Evolutionary conservation across 2,888 invertebrate genomes (phyloP).

Genomic region (Laspeyria flexula): DNA sequence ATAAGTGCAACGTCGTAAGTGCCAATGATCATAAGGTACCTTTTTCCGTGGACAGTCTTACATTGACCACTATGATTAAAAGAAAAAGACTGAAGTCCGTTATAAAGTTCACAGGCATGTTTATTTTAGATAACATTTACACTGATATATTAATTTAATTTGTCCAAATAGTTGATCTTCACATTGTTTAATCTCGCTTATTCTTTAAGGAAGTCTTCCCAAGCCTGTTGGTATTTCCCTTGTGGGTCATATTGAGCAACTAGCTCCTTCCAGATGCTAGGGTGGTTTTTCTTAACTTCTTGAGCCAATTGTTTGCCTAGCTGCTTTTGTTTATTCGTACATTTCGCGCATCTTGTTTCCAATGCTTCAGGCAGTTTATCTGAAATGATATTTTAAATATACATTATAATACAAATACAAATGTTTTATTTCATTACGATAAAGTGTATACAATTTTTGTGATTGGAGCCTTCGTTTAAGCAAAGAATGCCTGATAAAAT

Average conservation of each 20-base stretch:
- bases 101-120: no score
- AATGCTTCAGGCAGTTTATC: constrained; percentile 90
- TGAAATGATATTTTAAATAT: constrained; percentile 57
- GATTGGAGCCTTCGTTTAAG: no score
- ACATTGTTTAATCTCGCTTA: neutral
- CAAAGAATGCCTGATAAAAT: no score
- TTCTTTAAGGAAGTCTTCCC: constrained; percentile 63
- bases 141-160: neutral
- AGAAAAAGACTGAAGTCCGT: no score
- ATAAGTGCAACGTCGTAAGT: no score
- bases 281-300: constrained; percentile 83
- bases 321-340: constrained; percentile 88
- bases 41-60: no score
- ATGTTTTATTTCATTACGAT: no score
- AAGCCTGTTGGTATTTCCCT: constrained; percentile 81
- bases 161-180: neutral
- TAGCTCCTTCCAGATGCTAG: constrained; percentile 83
- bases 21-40: no score
- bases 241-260: constrained; percentile 86
- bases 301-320: constrained; percentile 87
- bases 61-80: no score
- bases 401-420: no score
- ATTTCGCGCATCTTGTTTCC: constrained; percentile 88
- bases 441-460: no score
- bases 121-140: constrained; percentile 1